Evolutionary conservation across 2,888 invertebrate genomes (phyloP).

Genomic region (Hesperia comma): DNA sequence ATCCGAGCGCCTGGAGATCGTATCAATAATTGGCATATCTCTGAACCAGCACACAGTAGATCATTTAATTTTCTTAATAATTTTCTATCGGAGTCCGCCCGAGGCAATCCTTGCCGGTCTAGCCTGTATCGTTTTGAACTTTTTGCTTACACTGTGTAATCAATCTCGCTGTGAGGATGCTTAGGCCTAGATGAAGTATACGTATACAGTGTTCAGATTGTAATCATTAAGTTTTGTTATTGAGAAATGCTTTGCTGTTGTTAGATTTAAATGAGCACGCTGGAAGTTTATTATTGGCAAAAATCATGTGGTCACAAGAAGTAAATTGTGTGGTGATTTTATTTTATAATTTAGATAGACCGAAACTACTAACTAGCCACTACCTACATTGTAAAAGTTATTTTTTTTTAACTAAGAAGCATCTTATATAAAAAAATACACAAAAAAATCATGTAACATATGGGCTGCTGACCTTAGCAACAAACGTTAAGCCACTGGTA

Average conservation of each 20-base stretch:
- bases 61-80: slow-evolving; percentile 84
- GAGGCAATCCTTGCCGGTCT: slow-evolving; percentile 63
- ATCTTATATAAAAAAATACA: too few species aligned
- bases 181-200: slow-evolving; percentile 40
- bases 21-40: slow-evolving; percentile 83
- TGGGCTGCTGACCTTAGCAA: too few species aligned
- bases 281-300: background rate
- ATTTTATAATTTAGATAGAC: too few species aligned
- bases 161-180: slow-evolving; percentile 66
- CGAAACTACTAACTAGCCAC: too few species aligned
- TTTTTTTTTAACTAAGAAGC: too few species aligned
- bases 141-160: slow-evolving; percentile 75
- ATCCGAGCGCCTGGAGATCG: slow-evolving; percentile 59
- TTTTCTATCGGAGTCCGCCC: slow-evolving; percentile 77
- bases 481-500: too few species aligned
- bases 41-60: slow-evolving; percentile 73
- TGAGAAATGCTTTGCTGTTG: slow-evolving; percentile 71
- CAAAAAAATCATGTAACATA: too few species aligned
- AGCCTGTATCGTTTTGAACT: slow-evolving; percentile 68
- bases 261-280: slow-evolving; percentile 20
- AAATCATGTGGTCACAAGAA: background rate
- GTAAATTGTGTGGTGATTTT: too few species aligned
- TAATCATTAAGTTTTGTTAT: slow-evolving; percentile 54
- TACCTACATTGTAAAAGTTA: too few species aligned
- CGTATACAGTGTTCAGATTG: slow-evolving; percentile 25